Base-by-base conservation (phyloP, 2,888 invertebrate genomes). In the Spatulosminthurus flaviceps region DNA sequence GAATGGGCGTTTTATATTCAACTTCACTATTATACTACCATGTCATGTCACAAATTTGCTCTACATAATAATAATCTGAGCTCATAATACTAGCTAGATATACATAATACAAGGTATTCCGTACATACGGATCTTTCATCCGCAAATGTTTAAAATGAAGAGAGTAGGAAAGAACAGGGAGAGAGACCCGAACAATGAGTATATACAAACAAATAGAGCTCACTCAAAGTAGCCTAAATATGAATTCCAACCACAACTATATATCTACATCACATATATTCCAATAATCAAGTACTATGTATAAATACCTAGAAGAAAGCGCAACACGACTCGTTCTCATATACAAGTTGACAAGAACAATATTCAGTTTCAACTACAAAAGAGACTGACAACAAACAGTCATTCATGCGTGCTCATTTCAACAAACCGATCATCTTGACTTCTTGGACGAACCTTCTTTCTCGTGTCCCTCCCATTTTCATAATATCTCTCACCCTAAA, bases 1-100 rank as follows among this genome's bases (percentile, higher is more conserved):
- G 82, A 82, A 82, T 82, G 82, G 80, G 82, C 80, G 80, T 82
- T 79, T 79, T 74, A 74, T 81, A 75, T 75, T 34, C 75, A 75
- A 64, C 64, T 75, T 64, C 75, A 75, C 60, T 29, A 74, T 21
- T 22, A 64, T 28, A 29, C 60, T 74, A 73, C 76, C 78, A 78
- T 81, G 76, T 71, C 79, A 79, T 81, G 73, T 80, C 80, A 80
- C 81, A 79, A 60, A 74, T 28, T 64, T 75, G 64, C 64, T 64
- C 60, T 29, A 22, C 61, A 75, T 74, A 64, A 67, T 28, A 67
- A 67, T 13, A 28, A 67, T 29, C n/a, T 19, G 19, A 28, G n/a
- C 16, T 7, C 26, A 4, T 34, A 9, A 34, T 4, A 34, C 34
- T 34, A 9, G 9, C 34, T 9, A 7, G 34, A 7, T 34, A 34